Base-by-base conservation (phyloP, 2,113 vertebrate species). In the Tachysurus fulvidraco region DNA sequence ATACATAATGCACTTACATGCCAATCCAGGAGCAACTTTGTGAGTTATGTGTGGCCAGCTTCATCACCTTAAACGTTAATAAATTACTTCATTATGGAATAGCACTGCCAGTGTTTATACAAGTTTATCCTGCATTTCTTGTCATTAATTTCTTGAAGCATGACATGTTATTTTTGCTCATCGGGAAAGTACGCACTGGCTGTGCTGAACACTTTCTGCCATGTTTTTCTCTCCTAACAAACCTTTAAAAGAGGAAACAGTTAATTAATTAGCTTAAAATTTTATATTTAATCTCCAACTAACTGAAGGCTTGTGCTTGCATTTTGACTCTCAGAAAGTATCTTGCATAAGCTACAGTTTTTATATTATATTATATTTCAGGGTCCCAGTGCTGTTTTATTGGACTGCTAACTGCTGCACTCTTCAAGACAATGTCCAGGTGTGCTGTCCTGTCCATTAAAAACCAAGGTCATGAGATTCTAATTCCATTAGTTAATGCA, bases 401-500 rank as follows among this genome's bases (percentile, higher is more conserved):
- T 19, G 30, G 19, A 65, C 57, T 54, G 46, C 79, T n/a, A 41
- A 44, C 60, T 71, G 19, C 71, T 80, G 54, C 50, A 28, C n/a
- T 54, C 28, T 10, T 69, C 16, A 17, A 81, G 55, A 5, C 5
- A 52, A 50, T 50, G 0, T 87, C 77, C 64, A 81, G 28, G 85
- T 86, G 78, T 59, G 50, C 50, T 59, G 52, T 64, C 36, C 46
- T 54, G 64, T 81, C 36, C 44, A 55, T 62, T 25, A 54, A 74
- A 81, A 81, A 74, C 12, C 3, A 76, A 54, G 8, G 65, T 36
- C 59, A 62, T 78, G 36, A 7, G 76, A 67, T 86, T 87, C 83
- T 76, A 80, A 86, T 89, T 83, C 21, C 77, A 50, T 50, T 85
- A 30, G 67, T 50, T 82, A 76, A 74, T 81, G 59, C 46, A 19